These are phyloP conservation scores for Crematogaster levior DNA, from an alignment of 2,888 invertebrate species.

Conservation along the genomic window DNA sequence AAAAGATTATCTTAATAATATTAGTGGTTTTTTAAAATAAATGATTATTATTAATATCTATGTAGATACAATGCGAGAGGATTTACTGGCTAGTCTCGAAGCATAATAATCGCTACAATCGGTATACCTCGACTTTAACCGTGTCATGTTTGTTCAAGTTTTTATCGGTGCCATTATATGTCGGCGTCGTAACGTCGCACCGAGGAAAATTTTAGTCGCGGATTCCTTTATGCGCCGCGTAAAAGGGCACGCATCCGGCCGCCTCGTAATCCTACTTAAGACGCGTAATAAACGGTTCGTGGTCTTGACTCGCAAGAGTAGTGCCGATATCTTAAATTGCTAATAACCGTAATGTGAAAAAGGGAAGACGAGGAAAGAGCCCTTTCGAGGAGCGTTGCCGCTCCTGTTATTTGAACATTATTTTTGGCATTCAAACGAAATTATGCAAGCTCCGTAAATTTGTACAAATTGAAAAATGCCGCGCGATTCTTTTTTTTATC, in stretches of 20 bases:
- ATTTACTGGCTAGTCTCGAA: not conserved
- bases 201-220: conserved; percentile 30
- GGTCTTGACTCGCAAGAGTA: conserved; percentile 9
- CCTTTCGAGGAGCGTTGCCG: not conserved
- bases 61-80: not conserved
- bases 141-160: conserved; percentile 49
- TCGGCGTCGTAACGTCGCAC: not conserved
- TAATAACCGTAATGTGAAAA: conserved; percentile 1
- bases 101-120: not conserved
- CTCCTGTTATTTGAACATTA: not conserved
- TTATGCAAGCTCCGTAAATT: conserved; percentile 8
- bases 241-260: not conserved
- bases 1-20: no score
- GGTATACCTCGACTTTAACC: not conserved
- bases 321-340: conserved; percentile 20
- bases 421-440: not conserved
- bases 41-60: not conserved
- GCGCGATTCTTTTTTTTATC: not conserved
- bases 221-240: conserved; percentile 1
- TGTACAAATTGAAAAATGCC: not conserved
- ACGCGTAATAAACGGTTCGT: conserved; percentile 2
- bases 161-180: conserved; percentile 41
- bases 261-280: conserved; percentile 15
- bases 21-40: not conserved
- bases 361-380: not conserved